These are phyloP conservation scores for Sturnus vulgaris DNA, from an alignment of 2,113 vertebrate species.

Conservation along the genomic window DNA sequence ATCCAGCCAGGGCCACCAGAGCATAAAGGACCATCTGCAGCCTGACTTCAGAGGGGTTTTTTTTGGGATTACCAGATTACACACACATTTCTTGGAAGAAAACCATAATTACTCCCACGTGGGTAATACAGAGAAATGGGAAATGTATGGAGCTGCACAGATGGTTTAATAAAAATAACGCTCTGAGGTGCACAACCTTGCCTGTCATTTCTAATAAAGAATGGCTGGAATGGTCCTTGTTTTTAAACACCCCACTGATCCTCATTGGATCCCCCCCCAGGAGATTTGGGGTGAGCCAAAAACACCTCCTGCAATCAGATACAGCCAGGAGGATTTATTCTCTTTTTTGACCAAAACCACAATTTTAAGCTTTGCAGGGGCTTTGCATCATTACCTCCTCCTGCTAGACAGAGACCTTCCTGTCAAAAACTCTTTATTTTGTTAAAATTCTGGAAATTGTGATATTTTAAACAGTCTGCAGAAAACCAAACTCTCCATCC, in stretches of 20 bases:
- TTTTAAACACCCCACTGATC: background rate
- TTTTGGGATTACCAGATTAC: conserved; percentile 20
- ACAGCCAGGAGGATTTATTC: background rate
- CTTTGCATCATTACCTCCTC: accelerated
- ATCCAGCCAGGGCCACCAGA: background rate
- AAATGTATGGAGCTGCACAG: background rate
- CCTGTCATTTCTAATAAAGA: background rate
- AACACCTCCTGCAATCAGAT: background rate
- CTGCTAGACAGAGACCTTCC: accelerated
- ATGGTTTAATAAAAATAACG: background rate
- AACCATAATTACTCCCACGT: background rate
- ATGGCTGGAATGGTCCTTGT: background rate
- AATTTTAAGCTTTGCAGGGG: background rate
- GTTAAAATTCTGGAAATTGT: accelerated
- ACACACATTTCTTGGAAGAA: conserved; percentile 29
- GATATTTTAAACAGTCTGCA: background rate
- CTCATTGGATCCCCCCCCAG: background rate
- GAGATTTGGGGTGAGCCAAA: background rate
- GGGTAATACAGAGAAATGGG: background rate
- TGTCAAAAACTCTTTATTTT: background rate
- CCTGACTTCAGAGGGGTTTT: background rate
- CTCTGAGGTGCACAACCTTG: background rate
- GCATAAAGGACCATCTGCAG: background rate
- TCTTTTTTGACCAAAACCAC: background rate
- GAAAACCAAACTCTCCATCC: background rate